A percentile compares a stretch with the other conserved stretches of the same genome.
These are phyloP conservation scores for Lethenteron reissneri DNA, from an alignment of 2,113 vertebrate genomes.

Conservation along the genomic window DNA sequence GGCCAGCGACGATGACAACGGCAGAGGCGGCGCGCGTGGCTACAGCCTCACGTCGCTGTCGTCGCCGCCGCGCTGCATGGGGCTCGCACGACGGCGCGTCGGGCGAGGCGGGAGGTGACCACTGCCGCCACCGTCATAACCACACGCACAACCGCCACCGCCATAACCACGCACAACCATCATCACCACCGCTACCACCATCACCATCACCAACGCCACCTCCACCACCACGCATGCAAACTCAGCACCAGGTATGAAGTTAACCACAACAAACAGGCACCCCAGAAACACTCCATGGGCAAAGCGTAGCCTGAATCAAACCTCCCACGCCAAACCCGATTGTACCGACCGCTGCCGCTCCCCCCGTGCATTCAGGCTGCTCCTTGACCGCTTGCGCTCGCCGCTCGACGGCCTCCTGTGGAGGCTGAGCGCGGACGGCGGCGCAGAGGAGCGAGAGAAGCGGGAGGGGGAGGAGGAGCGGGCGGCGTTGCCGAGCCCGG, in stretches of 20 bases:
- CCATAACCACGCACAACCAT: neutral
- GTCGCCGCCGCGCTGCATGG: conserved; percentile 45
- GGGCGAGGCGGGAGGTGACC: conserved; percentile 65
- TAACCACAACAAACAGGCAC: neutral
- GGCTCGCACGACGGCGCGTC: conserved; percentile 47
- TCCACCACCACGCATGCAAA: neutral
- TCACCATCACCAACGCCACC: too few species aligned
- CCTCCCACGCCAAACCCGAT: too few species aligned
- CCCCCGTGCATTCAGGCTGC: too few species aligned
- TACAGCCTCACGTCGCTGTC: conserved; percentile 60
- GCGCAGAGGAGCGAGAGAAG: too few species aligned
- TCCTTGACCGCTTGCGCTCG: too few species aligned
- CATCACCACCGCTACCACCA: conserved; percentile 4
- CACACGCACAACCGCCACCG: neutral
- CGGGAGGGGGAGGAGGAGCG: too few species aligned
- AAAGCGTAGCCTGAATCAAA: too few species aligned
- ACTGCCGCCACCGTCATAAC: neutral
- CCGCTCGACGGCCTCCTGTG: too few species aligned
- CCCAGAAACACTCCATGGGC: too few species aligned
- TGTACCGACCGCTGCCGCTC: too few species aligned
- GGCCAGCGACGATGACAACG: conserved; percentile 25
- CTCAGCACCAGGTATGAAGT: neutral
- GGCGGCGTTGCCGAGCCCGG: too few species aligned
- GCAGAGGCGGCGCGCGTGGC: conserved; percentile 35
- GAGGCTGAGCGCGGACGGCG: too few species aligned